These are phyloP conservation scores for Trimorus sp. DNA, from an alignment of 2,888 invertebrate species.

Conservation along the genomic window DNA sequence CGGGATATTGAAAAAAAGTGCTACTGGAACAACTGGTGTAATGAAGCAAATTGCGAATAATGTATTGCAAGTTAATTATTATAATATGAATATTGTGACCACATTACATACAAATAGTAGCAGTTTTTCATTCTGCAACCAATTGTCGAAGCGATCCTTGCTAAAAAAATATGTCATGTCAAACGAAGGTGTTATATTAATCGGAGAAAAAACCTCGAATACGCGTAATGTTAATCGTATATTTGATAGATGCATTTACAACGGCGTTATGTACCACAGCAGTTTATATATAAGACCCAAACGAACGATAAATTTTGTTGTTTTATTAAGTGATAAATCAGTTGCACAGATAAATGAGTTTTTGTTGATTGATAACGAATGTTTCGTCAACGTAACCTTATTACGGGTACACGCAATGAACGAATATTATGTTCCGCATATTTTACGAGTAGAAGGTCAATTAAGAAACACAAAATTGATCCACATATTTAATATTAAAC, in stretches of 20 bases:
- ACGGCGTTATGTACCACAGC: not conserved
- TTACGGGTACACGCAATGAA: too few species aligned
- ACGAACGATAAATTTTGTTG: not conserved
- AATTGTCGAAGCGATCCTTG: not conserved
- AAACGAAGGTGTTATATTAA: not conserved
- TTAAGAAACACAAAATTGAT: too few species aligned
- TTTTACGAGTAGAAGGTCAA: too few species aligned
- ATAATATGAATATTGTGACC: not conserved
- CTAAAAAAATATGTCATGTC: not conserved
- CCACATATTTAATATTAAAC: too few species aligned
- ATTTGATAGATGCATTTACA: not conserved
- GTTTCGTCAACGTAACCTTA: too few species aligned
- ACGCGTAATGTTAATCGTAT: not conserved
- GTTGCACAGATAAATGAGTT: too few species aligned
- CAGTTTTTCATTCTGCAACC: not conserved
- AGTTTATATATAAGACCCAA: not conserved
- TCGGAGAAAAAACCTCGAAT: not conserved
- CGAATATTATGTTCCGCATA: too few species aligned
- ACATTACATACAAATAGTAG: not conserved
- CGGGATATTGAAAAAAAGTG: slow-evolving; percentile 23
- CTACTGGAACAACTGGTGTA: slow-evolving; percentile 34
- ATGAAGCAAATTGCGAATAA: slow-evolving; percentile 34
- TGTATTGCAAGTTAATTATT: not conserved
- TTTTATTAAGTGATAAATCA: too few species aligned
- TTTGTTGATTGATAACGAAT: too few species aligned